These are phyloP conservation scores for Paracanthobrama guichenoti DNA, from an alignment of 2,113 vertebrate genomes.

Conservation along the genomic window DNA sequence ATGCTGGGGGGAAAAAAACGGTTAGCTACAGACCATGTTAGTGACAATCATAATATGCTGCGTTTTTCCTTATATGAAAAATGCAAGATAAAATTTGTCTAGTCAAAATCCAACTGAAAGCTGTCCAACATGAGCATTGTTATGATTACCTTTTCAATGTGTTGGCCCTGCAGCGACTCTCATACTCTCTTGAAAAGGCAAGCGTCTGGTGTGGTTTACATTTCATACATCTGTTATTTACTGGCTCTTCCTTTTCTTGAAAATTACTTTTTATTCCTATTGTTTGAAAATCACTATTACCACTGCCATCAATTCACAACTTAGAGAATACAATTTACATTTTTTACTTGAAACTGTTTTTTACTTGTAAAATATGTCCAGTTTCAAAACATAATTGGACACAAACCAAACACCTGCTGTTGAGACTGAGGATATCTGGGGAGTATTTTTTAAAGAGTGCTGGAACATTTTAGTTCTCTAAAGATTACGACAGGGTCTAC, in stretches of 20 bases:
- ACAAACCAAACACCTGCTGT: neutral
- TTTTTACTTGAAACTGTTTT: neutral
- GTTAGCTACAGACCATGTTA: conserved; percentile 27
- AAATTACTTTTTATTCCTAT: neutral
- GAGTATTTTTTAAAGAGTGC: neutral
- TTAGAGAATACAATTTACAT: neutral
- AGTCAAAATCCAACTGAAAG: neutral
- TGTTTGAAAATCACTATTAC: neutral
- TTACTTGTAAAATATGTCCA: no score
- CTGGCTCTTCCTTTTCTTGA: neutral
- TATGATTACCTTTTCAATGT: neutral
- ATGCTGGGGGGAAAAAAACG: neutral
- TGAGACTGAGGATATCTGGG: neutral
- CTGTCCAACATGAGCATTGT: conserved; percentile 12
- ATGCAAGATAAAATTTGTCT: neutral
- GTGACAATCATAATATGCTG: neutral
- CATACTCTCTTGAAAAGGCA: neutral
- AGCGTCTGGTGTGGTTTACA: neutral
- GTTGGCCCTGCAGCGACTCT: neutral
- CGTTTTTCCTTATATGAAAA: neutral
- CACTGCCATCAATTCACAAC: neutral
- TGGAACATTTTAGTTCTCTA: neutral
- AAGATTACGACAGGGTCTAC: neutral
- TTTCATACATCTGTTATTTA: neutral
- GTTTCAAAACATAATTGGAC: neutral